A percentile compares a stretch with the other conserved stretches of the same genome.
Evolutionary conservation across 30 jellyfish, hydroid and myxozoan genomes (phyloP).

Genomic region (Sanderia malayensis): DNA sequence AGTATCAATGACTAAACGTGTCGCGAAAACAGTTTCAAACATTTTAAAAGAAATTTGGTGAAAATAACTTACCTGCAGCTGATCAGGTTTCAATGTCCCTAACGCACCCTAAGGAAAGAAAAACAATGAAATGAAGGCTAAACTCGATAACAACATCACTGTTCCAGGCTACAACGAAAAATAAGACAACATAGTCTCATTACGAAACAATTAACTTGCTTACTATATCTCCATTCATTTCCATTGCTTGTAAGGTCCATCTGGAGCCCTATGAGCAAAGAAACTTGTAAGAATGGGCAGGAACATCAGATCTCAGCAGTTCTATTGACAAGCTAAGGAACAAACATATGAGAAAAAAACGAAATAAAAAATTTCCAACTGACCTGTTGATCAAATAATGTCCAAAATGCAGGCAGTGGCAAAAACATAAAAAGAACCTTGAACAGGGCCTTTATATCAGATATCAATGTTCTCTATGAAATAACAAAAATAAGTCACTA

Average conservation of each 20-base stretch:
- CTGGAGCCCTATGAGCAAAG: conserved; percentile 74
- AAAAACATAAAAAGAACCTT: conserved; percentile 95
- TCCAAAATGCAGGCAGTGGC: conserved; percentile 99
- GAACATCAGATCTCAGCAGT: not conserved
- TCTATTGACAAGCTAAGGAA: not conserved
- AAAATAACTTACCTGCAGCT: conserved; percentile 99
- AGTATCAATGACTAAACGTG: not conserved
- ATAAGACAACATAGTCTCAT: too few relatives aligned
- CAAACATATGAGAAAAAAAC: too few relatives aligned
- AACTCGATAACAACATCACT: too few relatives aligned
- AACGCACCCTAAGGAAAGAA: conserved; percentile 63
- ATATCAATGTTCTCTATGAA: conserved; percentile 71
- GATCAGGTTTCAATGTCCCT: conserved; percentile 96
- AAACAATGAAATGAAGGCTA: too few relatives aligned
- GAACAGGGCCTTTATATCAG: conserved; percentile 94
- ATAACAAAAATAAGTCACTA: conserved; percentile 13
- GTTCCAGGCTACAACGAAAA: too few relatives aligned
- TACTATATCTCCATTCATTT: conserved; percentile 99
- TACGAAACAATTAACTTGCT: too few relatives aligned
- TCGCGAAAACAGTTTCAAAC: too few relatives aligned
- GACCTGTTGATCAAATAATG: conserved; percentile 98
- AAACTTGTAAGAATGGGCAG: too few relatives aligned
- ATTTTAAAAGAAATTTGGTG: too few relatives aligned
- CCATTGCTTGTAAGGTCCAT: conserved; percentile 99
- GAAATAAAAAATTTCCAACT: too few relatives aligned